Percentiles rank a stretch among this genome's conserved stretches.
These are phyloP conservation scores for Steinernema hermaphroditum DNA, from an alignment of 2,888 invertebrate genomes.

Conservation along the genomic window DNA sequence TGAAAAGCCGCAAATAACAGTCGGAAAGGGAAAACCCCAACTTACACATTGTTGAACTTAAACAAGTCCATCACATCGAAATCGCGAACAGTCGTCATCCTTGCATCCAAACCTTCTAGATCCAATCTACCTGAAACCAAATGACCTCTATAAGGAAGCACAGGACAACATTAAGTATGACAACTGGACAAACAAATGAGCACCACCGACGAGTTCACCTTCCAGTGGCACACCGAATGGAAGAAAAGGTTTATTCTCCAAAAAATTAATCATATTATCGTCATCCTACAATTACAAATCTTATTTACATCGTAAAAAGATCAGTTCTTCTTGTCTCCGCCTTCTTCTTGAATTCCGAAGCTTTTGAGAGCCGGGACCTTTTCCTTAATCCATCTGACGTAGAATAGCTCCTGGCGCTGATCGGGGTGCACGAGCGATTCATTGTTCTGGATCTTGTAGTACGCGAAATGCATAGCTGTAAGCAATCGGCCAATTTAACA, in stretches of 20 bases:
- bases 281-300: neutral
- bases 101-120: too few species aligned
- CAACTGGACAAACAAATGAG: too few species aligned
- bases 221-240: too few species aligned
- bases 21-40: neutral
- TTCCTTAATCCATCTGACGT: conserved; percentile 58
- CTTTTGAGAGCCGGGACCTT: conserved; percentile 49
- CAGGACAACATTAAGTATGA: too few species aligned
- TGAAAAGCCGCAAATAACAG: conserved; percentile 21
- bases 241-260: too few species aligned
- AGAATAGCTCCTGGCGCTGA: conserved; percentile 58
- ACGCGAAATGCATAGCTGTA: conserved; percentile 59
- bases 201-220: too few species aligned
- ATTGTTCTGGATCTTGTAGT: conserved; percentile 61
- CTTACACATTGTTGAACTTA: conserved; percentile 58
- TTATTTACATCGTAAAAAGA: neutral
- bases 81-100: conserved; percentile 50
- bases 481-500: neutral
- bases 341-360: conserved; percentile 32
- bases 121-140: too few species aligned
- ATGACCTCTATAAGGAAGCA: too few species aligned
- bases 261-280: neutral
- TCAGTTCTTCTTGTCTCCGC: neutral
- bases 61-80: conserved; percentile 56
- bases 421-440: conserved; percentile 49